Percentiles rank a stretch among this genome's conserved stretches.
These are phyloP conservation scores for Peromyscus nudipes DNA, from an alignment of 2,797 vertebrate genomes.

Conservation along the genomic window DNA sequence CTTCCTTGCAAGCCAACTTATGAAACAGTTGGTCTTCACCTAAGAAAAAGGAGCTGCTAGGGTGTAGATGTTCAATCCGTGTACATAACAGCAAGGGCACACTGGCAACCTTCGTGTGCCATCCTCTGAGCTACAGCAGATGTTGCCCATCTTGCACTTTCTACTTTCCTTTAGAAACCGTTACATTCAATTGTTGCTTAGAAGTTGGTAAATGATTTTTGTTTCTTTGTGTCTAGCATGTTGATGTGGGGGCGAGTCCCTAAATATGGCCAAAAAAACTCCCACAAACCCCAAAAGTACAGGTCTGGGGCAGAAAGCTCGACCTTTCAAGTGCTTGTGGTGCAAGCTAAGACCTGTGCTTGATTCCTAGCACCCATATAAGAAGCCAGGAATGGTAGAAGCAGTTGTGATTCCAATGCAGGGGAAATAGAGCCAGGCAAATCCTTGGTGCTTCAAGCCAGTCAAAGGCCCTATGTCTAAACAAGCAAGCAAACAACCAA, in stretches of 20 bases:
- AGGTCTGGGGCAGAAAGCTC: background rate
- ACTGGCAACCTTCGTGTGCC: background rate
- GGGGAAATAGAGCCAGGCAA: background rate
- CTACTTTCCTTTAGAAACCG: background rate
- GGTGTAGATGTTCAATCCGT: background rate
- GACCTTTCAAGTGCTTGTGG: background rate
- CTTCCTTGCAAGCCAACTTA: constrained; percentile 4
- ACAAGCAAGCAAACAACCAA: background rate
- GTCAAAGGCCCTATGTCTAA: background rate
- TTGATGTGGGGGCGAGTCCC: background rate
- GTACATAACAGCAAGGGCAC: background rate
- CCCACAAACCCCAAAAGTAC: background rate
- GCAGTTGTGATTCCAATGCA: background rate
- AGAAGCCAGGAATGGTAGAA: background rate
- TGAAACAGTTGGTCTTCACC: background rate
- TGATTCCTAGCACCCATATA: background rate
- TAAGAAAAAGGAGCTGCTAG: constrained; percentile 38
- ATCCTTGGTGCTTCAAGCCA: background rate
- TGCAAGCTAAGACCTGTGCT: background rate
- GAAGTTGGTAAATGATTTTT: background rate
- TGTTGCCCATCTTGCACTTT: background rate
- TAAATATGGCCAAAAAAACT: background rate
- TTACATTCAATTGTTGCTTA: background rate
- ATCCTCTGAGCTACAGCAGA: background rate
- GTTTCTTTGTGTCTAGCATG: background rate